phyloP scores from a whole-genome alignment of 1,140 invertebrate species.

The Lepidurus arcticus region DNA sequence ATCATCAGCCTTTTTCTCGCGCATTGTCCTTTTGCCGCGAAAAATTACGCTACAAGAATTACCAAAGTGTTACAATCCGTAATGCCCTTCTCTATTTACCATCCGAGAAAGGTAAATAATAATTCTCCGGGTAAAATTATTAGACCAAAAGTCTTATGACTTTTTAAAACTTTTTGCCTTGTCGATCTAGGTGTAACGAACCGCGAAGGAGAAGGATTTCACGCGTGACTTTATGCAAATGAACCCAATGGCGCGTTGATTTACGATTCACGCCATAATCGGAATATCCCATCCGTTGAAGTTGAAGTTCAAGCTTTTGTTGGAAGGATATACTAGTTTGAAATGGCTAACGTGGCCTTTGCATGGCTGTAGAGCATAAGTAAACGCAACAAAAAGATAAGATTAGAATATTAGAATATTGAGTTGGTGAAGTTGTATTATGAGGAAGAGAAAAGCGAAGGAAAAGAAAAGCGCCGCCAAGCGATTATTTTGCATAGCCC shows the following conservation, averaged over 20 bases:
- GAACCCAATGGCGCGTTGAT: not conserved
- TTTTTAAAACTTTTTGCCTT: not conserved
- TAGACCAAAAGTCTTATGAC: not conserved
- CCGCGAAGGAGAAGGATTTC: conserved; percentile 17
- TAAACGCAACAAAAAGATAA: not conserved
- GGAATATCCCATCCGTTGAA: not conserved
- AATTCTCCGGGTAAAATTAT: not conserved
- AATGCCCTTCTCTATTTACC: not conserved
- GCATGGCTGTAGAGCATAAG: not conserved
- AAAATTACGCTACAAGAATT: not conserved
- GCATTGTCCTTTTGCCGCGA: not conserved
- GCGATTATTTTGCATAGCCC: not conserved
- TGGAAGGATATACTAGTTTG: not conserved
- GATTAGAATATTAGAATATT: not conserved
- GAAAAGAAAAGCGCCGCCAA: not conserved
- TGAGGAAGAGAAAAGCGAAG: not conserved
- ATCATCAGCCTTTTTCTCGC: not conserved
- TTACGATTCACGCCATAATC: conserved; percentile 13
- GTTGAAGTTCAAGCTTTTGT: not conserved
- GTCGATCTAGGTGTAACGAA: conserved; percentile 12
- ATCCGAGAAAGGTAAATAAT: not conserved
- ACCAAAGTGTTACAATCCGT: not conserved
- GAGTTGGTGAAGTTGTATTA: not conserved
- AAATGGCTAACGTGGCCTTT: not conserved
- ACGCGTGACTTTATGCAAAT: conserved; percentile 19